Evolutionary conservation across 2,888 invertebrate genomes (phyloP).

Genomic region (Lithophane ornitopus): DNA sequence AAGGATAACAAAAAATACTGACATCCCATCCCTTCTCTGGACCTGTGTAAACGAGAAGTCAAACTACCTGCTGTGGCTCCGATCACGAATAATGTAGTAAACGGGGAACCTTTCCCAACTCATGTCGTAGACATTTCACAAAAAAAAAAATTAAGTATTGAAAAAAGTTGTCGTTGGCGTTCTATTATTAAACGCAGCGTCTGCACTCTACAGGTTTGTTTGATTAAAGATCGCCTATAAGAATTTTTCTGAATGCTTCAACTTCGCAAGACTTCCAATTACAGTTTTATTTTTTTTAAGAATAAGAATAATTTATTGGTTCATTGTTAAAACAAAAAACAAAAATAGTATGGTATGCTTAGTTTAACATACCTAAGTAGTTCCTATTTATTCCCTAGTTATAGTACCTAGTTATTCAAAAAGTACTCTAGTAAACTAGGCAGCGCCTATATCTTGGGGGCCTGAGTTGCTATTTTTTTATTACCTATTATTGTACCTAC

Average conservation of each 20-base stretch:
- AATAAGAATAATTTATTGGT: no score
- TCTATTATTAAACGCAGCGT: slow-evolving; percentile 44
- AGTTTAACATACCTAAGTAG: no score
- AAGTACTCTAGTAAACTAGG: no score
- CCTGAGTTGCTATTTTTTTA: background rate
- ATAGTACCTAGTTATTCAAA: no score
- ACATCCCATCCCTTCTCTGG: slow-evolving; percentile 52
- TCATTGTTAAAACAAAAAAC: no score
- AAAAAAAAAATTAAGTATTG: slow-evolving; percentile 43
- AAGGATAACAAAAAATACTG: slow-evolving; percentile 46
- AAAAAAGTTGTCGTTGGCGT: slow-evolving; percentile 57
- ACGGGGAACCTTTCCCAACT: slow-evolving; percentile 43
- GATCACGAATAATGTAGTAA: slow-evolving; percentile 52
- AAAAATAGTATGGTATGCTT: no score
- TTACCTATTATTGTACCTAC: background rate
- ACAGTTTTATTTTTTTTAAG: background rate
- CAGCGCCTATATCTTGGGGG: no score
- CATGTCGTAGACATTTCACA: slow-evolving; percentile 44
- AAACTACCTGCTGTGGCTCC: slow-evolving; percentile 63
- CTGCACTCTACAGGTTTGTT: slow-evolving; percentile 39
- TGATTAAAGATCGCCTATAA: slow-evolving; percentile 35
- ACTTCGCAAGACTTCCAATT: slow-evolving; percentile 24
- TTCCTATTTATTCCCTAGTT: no score
- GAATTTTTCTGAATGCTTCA: slow-evolving; percentile 26
- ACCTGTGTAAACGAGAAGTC: slow-evolving; percentile 60